Evolutionary conservation across 1,140 invertebrate genomes (phyloP).

Genomic region (Drosophila kanapiae): DNA sequence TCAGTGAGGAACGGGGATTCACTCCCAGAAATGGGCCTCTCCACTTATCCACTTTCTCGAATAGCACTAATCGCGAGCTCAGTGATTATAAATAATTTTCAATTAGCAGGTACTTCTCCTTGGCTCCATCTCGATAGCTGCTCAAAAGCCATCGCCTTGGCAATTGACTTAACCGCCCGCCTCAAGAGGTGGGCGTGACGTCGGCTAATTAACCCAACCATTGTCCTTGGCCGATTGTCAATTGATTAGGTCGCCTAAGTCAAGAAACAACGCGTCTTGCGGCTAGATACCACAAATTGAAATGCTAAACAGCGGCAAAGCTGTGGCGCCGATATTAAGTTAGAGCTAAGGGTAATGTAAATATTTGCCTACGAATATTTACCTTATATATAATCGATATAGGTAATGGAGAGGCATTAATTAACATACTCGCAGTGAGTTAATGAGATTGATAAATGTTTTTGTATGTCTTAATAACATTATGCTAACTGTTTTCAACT

Average conservation of each 20-base stretch:
- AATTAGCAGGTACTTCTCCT: constrained; percentile 66
- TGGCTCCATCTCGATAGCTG: constrained; percentile 26
- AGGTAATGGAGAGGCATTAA: not conserved
- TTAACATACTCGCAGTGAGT: not conserved
- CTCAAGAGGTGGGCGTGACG: constrained; percentile 13
- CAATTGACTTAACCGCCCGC: constrained; percentile 42
- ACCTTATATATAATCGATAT: not conserved
- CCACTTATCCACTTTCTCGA: not conserved
- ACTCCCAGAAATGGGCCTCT: constrained; percentile 28
- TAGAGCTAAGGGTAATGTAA: not conserved
- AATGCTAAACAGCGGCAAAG: not conserved
- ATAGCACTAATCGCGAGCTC: constrained; percentile 38
- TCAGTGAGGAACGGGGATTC: constrained; percentile 26
- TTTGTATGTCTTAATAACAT: not conserved
- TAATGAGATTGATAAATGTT: not conserved
- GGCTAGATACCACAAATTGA: constrained; percentile 21
- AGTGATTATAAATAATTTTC: constrained; percentile 72
- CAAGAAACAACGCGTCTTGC: constrained; percentile 32
- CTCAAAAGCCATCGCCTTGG: constrained; percentile 43
- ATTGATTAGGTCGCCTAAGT: constrained; percentile 37
- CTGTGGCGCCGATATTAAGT: not conserved
- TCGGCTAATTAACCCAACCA: constrained; percentile 38
- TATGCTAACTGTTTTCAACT: not conserved
- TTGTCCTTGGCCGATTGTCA: constrained; percentile 38
- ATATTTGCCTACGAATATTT: not conserved